phyloP scores from a whole-genome alignment of 92 coral and sea anemone genomes.

The Porites rus region DNA sequence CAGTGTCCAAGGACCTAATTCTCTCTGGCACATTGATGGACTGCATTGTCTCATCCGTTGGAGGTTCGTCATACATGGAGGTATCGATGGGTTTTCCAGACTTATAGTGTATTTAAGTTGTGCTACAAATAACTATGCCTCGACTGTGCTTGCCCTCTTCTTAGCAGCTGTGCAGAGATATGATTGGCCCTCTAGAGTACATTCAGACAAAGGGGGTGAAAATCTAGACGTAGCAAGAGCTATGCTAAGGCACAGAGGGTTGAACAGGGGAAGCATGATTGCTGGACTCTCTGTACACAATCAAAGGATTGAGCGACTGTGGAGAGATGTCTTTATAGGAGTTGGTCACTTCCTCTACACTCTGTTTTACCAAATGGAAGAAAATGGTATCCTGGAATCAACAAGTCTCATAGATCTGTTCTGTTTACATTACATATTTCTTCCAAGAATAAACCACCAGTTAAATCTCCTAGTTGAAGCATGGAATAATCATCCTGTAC shows the following conservation, averaged over 20 bases:
- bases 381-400: conserved; percentile 28
- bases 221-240: conserved; percentile 39
- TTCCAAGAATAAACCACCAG: conserved; percentile 13
- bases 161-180: conserved; percentile 38
- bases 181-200: conserved; percentile 46
- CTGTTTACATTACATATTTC: conserved; percentile 24
- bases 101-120: conserved; percentile 48
- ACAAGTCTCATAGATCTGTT: conserved; percentile 11
- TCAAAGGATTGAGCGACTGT: conserved; percentile 20
- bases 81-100: conserved; percentile 54
- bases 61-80: conserved; percentile 57
- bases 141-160: conserved; percentile 37
- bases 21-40: conserved; percentile 72
- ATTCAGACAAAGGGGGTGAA: conserved; percentile 53
- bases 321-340: conserved; percentile 14
- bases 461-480: conserved; percentile 7
- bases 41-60: conserved; percentile 50
- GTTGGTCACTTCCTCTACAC: conserved; percentile 23
- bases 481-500: conserved; percentile 33
- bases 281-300: conserved; percentile 68
- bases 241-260: conserved; percentile 54
- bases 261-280: conserved; percentile 64
- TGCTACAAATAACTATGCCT: conserved; percentile 48
- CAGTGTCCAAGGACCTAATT: conserved; percentile 48
- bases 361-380: conserved; percentile 16